These are phyloP conservation scores for Drosophila auraria DNA, from an alignment of 1,140 invertebrate genomes.

Conservation along the genomic window DNA sequence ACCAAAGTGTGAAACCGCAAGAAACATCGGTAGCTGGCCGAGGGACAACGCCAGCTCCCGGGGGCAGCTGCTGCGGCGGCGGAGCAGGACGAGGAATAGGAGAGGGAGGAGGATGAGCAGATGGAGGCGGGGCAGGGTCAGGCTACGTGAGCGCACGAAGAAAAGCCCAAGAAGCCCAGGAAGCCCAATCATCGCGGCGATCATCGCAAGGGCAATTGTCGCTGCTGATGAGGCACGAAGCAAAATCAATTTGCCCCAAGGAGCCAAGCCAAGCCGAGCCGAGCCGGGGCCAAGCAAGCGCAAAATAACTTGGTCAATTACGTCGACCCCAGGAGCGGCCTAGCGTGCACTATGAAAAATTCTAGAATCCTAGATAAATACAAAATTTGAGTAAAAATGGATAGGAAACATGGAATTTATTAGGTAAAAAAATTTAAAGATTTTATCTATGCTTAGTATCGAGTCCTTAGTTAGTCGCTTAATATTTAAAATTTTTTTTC, in stretches of 20 bases:
- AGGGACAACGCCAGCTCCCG: slow-evolving; percentile 30
- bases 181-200: slow-evolving; percentile 49
- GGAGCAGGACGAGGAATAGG: slow-evolving; percentile 10
- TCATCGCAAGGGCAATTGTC: slow-evolving; percentile 71
- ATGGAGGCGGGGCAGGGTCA: slow-evolving; percentile 14
- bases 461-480: no score
- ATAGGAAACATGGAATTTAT: background rate
- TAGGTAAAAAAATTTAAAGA: background rate
- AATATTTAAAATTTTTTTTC: background rate
- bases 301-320: slow-evolving; percentile 81
- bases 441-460: no score
- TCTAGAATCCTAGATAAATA: background rate
- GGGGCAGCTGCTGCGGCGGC: slow-evolving; percentile 7
- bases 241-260: slow-evolving; percentile 77
- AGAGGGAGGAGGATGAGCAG: slow-evolving; percentile 1
- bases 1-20: slow-evolving; percentile 85
- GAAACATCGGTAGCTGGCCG: slow-evolving; percentile 80
- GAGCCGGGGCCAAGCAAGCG: slow-evolving; percentile 58
- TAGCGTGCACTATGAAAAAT: background rate
- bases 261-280: slow-evolving; percentile 44
- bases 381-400: background rate
- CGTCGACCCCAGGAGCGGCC: slow-evolving; percentile 16
- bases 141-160: slow-evolving; percentile 62
- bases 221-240: slow-evolving; percentile 81
- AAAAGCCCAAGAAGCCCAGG: slow-evolving; percentile 26